Evolutionary conservation across 2,888 invertebrate species (phyloP).

Genomic region (Nomada fucata): DNA sequence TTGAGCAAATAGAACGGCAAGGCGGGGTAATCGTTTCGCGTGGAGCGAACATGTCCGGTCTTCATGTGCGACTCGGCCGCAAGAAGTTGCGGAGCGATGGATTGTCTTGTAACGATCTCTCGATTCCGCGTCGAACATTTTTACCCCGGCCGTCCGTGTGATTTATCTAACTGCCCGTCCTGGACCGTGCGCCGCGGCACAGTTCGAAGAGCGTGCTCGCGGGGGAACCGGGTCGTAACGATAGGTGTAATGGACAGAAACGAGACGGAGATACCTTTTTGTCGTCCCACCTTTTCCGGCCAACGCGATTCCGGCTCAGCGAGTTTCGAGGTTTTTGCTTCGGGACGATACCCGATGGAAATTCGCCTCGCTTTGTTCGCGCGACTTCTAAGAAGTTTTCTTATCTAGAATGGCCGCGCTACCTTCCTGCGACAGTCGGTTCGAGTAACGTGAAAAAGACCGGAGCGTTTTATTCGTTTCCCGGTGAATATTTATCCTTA

Average conservation of each 20-base stretch:
- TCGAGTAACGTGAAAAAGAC: too few species aligned
- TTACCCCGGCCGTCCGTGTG: slow-evolving; percentile 30
- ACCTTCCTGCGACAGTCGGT: not conserved
- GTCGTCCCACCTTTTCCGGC: slow-evolving; percentile 14
- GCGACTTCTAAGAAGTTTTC: not conserved
- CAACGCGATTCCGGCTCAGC: not conserved
- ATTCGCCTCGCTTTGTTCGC: not conserved
- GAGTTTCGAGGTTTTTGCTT: slow-evolving; percentile 9
- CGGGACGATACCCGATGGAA: not conserved
- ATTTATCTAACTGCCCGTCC: slow-evolving; percentile 41
- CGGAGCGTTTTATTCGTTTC: too few species aligned
- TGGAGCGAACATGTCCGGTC: not conserved
- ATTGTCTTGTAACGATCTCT: slow-evolving; percentile 25
- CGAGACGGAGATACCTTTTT: not conserved
- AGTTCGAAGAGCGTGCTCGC: slow-evolving; percentile 21
- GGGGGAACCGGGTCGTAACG: not conserved
- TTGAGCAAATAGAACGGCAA: too few species aligned
- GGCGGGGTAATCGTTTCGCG: not conserved
- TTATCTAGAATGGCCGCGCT: not conserved
- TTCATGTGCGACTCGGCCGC: slow-evolving; percentile 19
- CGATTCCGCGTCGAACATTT: slow-evolving; percentile 43
- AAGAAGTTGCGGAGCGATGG: slow-evolving; percentile 26
- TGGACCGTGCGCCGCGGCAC: not conserved
- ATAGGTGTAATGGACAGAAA: slow-evolving; percentile 20
- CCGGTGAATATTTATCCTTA: too few species aligned